Base-by-base conservation (phyloP, 2,888 invertebrate species). In the Stegophylla sp. region DNA sequence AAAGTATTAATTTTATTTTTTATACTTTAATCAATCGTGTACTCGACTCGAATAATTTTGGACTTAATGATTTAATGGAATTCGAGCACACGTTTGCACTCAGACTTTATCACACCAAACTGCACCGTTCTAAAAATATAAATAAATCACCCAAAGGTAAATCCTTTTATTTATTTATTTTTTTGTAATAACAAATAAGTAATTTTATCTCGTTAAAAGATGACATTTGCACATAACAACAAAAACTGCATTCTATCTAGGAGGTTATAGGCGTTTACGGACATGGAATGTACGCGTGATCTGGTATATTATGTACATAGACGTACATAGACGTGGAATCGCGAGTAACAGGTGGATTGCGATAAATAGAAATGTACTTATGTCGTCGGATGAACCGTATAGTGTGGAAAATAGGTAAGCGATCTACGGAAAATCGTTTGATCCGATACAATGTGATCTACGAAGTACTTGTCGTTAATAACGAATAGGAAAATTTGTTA, bases 91-190 rank as follows among this genome's bases (percentile, higher is more conserved):
- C n/a, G 51, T 53, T 51, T 71, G 28, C 28, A 48, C 67, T 67
- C 67, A 48, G 48, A 67, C 67, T 45, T 67, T 26, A 48, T 48
- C 26, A 67, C 26, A 67, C 48, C n/a, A n/a, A n/a, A n/a, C n/a
- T 45, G n/a, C n/a, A n/a, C 34, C 7, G n/a, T 51, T 28, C 48
- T 69, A 69, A 69, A 51, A 51, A n/a, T n/a, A n/a, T 69, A 69
- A 45, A n/a, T n/a, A 20, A 34, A 69, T 69, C 7, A 51, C 51
- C 34, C 28, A n/a, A n/a, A n/a, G n/a, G 34, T 20, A 12, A 69
- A 69, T 20, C 17, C 7, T 13, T 51, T 69, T 69, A 34, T 53
- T 9, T 17, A 20, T 51, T 51, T n/a, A 13, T 17, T 2, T n/a
- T n/a, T 28, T n/a, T n/a, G n/a, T n/a, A n/a, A n/a, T n/a, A n/a